Percentiles rank a stretch among this genome's conserved stretches.
These are phyloP conservation scores for Botia kubotai DNA, from an alignment of 2,797 vertebrate genomes.

Conservation along the genomic window DNA sequence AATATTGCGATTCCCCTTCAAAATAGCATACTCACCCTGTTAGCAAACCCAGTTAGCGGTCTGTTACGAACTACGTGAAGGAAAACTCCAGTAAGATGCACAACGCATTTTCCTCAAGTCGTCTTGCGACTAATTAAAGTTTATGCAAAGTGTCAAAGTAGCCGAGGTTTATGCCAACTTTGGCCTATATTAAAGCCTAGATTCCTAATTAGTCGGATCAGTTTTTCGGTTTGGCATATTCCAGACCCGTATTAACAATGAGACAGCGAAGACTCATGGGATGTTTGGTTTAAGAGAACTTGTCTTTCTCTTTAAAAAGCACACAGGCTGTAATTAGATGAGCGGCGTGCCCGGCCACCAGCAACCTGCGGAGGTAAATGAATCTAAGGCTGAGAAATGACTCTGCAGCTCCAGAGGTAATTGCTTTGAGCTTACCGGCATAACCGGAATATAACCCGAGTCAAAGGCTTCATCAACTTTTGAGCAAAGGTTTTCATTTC, in stretches of 20 bases:
- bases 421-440: slow-evolving; percentile 25
- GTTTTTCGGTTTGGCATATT: slow-evolving; percentile 45
- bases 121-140: slow-evolving; percentile 29
- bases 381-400: slow-evolving; percentile 33
- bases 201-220: slow-evolving; percentile 53
- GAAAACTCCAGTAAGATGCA: background rate
- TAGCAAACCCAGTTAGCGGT: background rate
- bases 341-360: slow-evolving; percentile 16
- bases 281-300: slow-evolving; percentile 42
- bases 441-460: slow-evolving; percentile 28
- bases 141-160: slow-evolving; percentile 28
- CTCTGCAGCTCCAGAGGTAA: slow-evolving; percentile 21
- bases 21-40: slow-evolving; percentile 7
- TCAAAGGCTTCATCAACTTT: slow-evolving; percentile 20
- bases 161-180: slow-evolving; percentile 8
- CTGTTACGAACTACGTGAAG: background rate
- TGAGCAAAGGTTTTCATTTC: background rate
- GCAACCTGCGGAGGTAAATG: slow-evolving; percentile 27
- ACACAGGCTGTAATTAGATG: slow-evolving; percentile 30
- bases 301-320: slow-evolving; percentile 37
- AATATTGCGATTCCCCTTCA: slow-evolving; percentile 16
- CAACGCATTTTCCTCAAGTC: background rate
- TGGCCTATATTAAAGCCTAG: slow-evolving; percentile 5
- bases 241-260: slow-evolving; percentile 44
- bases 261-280: slow-evolving; percentile 22